These are phyloP conservation scores for Oncorhynchus nerka DNA, from an alignment of 2,113 vertebrate genomes.

Conservation along the genomic window DNA sequence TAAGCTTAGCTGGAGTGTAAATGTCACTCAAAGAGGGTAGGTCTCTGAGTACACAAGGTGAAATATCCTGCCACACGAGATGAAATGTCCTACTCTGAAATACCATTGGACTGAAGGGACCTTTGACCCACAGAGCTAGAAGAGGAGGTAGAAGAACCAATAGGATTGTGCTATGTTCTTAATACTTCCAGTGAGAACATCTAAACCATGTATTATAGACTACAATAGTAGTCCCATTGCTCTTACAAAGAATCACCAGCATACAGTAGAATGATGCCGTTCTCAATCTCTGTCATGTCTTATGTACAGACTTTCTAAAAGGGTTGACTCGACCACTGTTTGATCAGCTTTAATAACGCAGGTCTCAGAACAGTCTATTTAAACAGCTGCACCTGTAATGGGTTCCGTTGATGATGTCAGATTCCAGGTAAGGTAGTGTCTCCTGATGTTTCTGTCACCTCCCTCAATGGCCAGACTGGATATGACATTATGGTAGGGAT, in stretches of 20 bases:
- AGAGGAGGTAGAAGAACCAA: no score
- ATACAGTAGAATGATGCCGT: not conserved
- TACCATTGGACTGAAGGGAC: no score
- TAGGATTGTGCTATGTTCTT: no score
- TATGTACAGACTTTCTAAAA: not conserved
- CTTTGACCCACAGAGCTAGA: no score
- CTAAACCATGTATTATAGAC: no score
- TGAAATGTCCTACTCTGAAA: no score
- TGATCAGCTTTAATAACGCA: not conserved
- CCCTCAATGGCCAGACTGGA: no score
- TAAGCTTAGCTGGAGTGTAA: not conserved
- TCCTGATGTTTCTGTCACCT: not conserved
- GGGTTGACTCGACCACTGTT: not conserved
- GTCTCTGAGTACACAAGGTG: not conserved
- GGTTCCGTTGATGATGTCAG: not conserved
- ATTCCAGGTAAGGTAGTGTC: not conserved
- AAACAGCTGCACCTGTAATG: not conserved
- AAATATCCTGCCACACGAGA: no score
- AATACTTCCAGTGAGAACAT: no score
- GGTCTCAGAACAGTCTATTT: not conserved
- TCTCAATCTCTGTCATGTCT: not conserved
- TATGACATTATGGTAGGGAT: not conserved
- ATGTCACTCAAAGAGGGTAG: not conserved
- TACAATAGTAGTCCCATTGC: no score
- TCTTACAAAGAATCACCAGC: not conserved